Conservation (phyloP, 2,113 vertebrate species). For the Ophthalmolycus amberensis region DNA sequence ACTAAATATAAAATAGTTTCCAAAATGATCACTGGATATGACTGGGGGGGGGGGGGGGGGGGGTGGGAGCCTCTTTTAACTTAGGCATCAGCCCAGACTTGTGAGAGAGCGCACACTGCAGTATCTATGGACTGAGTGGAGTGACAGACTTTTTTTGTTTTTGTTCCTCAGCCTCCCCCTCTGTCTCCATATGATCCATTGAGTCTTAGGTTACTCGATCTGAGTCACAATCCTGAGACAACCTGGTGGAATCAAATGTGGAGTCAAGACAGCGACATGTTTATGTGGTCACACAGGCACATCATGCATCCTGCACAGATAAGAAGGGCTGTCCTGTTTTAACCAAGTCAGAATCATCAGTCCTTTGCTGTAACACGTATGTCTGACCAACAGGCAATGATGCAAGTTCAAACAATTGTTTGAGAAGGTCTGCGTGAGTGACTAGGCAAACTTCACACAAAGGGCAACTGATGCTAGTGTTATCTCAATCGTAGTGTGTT, state of each 20-base stretch:
- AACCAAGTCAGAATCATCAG: constrained; percentile 22
- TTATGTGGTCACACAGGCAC: constrained; percentile 76
- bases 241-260: constrained; percentile 88
- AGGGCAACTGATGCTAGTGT: constrained; percentile 23
- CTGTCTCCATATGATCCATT: constrained; percentile 81
- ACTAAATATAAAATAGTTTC: no score
- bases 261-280: constrained; percentile 85
- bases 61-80: constrained; percentile 81
- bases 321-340: constrained; percentile 44
- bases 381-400: constrained; percentile 42
- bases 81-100: constrained; percentile 82
- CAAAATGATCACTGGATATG: neutral
- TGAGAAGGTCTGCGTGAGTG: constrained; percentile 27
- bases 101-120: constrained; percentile 76
- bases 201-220: constrained; percentile 80
- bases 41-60: constrained; percentile 41
- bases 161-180: constrained; percentile 78
- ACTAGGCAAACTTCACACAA: constrained; percentile 32
- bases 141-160: constrained; percentile 77
- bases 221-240: constrained; percentile 84
- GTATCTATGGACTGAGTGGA: constrained; percentile 79
- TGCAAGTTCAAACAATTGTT: constrained; percentile 16
- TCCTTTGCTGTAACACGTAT: constrained; percentile 17
- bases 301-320: constrained; percentile 64
- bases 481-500: constrained; percentile 16